These are phyloP conservation scores for Dinomys branickii DNA, from an alignment of 2,113 vertebrate species.

Conservation along the genomic window DNA sequence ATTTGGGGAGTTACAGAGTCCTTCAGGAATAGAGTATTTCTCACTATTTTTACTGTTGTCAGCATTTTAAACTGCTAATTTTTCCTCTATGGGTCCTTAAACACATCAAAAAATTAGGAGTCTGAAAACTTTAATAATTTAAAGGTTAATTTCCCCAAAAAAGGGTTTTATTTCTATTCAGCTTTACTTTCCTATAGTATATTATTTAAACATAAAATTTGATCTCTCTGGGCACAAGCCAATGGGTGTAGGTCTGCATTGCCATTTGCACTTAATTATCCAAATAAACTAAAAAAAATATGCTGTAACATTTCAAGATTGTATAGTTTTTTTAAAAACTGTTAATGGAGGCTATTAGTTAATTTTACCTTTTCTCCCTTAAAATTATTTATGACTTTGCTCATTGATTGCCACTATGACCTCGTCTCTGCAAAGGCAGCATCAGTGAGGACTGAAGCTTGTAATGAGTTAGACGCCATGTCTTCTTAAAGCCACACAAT, in stretches of 20 bases:
- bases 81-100: conserved; percentile 58
- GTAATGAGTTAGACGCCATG: not conserved
- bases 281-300: conserved; percentile 51
- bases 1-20: not conserved
- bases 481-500: not conserved
- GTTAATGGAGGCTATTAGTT: not conserved
- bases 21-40: conserved; percentile 51
- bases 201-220: conserved; percentile 53
- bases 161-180: conserved; percentile 39
- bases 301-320: not conserved
- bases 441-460: not conserved
- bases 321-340: not conserved
- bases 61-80: conserved; percentile 66
- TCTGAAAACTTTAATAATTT: conserved; percentile 65
- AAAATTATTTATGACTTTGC: not conserved
- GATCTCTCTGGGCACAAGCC: not conserved
- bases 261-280: not conserved
- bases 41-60: conserved; percentile 45
- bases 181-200: conserved; percentile 28
- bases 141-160: conserved; percentile 51
- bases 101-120: conserved; percentile 55
- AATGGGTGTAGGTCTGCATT: not conserved
- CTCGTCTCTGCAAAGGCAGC: not conserved
- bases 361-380: not conserved
- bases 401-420: not conserved